Evolutionary conservation across 92 coral and sea anemone genomes (phyloP), one percentile per base, ranked within the genome.

Genomic region (Parazoanthus darwini): DNA sequence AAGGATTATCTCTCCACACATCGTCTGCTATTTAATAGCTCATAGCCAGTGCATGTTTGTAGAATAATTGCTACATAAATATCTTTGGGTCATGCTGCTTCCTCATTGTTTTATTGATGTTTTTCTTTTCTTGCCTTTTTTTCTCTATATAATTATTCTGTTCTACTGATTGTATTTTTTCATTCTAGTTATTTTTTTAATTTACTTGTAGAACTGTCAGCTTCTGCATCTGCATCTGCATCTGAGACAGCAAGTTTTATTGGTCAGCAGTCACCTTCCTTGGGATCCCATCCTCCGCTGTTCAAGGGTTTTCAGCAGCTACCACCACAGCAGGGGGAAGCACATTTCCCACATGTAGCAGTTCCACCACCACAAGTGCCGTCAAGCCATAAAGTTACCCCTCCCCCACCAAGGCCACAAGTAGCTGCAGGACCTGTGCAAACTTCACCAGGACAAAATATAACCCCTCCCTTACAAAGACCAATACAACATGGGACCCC

Each of bases 231-330:
- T 50, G 59, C 82, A 59, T 87, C 88, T 59, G 94, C 89, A 85
- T 95, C 93, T 50, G 94, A 96, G 79, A 92, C 85, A 82, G 98
- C 92, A 85, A 95, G 94, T 73, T 94, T 95, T 90, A 90, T 94
- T 88, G 95, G 95, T 38, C 98, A 94, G 88, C 98, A 93, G 54
- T 38, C 79, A 38, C 6, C 65, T 13, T 18, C 87, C 56, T 82
- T 43, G 82, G 87, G 39, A 77, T 82, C 74, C 77, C 93, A 39
- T 50, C 85, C 39, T 37, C 90, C 77, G 38, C 85, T 81, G 90
- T 86, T 82, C 70, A 91, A 77, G 25, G 91, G 91, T 37, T 91
- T 83, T 67, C 92, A 82, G 70, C 79, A 86, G 59, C 77, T 92
- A 16, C 89, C 94, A 29, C 94, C 79, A 90, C 94, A 91, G 74